Evolutionary conservation across 2,888 invertebrate species (phyloP).

Genomic region (Stramonita haemastoma): DNA sequence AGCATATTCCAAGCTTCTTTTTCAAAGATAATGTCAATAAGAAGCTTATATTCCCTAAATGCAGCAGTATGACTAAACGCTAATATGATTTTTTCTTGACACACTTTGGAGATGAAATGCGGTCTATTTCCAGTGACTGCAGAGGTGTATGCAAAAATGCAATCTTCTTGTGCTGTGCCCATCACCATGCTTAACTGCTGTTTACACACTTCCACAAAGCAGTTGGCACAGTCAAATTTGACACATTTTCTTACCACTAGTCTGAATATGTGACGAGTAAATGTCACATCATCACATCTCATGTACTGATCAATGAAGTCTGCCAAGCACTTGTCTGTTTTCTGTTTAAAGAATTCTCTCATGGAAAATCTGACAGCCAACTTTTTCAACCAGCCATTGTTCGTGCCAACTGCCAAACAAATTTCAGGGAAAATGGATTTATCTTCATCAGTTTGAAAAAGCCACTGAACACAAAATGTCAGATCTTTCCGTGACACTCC

Average conservation of each 20-base stretch:
- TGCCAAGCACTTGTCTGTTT: not conserved
- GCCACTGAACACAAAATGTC: not conserved
- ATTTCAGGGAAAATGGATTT: not conserved
- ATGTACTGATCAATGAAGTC: not conserved
- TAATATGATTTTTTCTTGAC: too few relatives aligned
- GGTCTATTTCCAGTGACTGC: not conserved
- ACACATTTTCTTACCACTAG: not conserved
- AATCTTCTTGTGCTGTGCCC: not conserved
- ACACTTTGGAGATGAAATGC: not conserved
- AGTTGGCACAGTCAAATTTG: not conserved
- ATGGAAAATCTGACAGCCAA: not conserved
- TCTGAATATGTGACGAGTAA: too few relatives aligned
- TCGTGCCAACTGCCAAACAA: not conserved
- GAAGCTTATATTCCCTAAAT: too few relatives aligned
- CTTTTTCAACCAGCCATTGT: not conserved
- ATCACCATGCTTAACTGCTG: not conserved
- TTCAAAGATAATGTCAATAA: too few relatives aligned
- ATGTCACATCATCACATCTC: not conserved
- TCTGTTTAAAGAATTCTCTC: not conserved
- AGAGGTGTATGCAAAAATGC: not conserved
- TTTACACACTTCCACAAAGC: not conserved
- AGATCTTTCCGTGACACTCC: slow-evolving; percentile 11
- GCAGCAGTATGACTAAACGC: too few relatives aligned
- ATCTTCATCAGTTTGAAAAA: not conserved
- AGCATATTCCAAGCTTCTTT: not conserved